These are phyloP conservation scores for Chrysochloris asiatica DNA, from an alignment of 2,113 vertebrate species.

Conservation along the genomic window DNA sequence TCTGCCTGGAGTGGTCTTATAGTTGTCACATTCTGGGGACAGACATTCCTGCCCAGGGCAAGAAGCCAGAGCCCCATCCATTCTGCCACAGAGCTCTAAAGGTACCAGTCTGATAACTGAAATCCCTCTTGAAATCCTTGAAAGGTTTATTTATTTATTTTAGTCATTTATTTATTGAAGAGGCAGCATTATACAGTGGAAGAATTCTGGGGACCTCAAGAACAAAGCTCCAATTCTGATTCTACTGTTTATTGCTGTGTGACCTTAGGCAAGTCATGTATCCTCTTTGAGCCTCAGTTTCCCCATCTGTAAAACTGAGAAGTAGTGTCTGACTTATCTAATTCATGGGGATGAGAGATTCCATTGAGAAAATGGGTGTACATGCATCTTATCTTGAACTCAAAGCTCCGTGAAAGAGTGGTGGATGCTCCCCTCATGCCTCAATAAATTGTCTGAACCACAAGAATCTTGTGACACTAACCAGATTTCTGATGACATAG, in stretches of 20 bases:
- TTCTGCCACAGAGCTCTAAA: background rate
- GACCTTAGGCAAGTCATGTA: background rate
- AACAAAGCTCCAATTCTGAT: background rate
- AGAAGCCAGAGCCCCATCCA: background rate
- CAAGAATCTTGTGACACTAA: background rate
- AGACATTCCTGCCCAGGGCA: background rate
- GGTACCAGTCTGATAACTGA: background rate
- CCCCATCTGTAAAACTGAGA: background rate
- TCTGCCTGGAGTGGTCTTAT: background rate
- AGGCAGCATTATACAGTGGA: background rate
- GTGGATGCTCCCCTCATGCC: background rate
- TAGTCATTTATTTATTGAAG: slow-evolving; percentile 68
- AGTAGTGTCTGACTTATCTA: background rate
- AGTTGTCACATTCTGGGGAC: background rate
- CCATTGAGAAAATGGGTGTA: background rate
- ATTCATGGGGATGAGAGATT: too few relatives aligned
- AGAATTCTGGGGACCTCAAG: background rate
- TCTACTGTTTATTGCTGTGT: background rate
- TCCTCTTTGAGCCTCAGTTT: background rate
- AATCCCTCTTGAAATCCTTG: background rate
- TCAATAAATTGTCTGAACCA: slow-evolving; percentile 46
- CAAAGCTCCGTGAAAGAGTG: background rate
- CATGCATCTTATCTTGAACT: background rate
- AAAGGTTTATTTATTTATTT: slow-evolving; percentile 61
- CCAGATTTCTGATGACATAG: background rate